Conservation (phyloP, 2,797 vertebrate genomes). For the Setipinna tenuifilis region DNA sequence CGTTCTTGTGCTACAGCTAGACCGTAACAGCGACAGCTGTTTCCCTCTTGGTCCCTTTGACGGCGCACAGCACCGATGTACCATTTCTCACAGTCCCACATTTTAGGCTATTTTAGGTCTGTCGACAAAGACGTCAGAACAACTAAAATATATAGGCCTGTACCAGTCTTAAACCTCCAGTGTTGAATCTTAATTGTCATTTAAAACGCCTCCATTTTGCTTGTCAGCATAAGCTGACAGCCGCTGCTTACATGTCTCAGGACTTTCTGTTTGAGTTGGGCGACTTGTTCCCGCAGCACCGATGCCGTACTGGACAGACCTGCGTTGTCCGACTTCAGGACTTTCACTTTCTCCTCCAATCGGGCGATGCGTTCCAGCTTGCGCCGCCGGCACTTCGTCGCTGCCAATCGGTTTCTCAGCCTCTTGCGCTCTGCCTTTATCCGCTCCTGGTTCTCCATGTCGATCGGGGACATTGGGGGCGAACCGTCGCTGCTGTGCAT, state of each 20-base stretch:
- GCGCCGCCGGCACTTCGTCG: constrained; percentile 89
- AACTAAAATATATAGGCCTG: constrained; percentile 41
- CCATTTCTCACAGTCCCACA: constrained; percentile 65
- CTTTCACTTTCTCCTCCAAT: constrained; percentile 91
- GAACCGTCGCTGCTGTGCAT: constrained; percentile 85
- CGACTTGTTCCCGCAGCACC: constrained; percentile 88
- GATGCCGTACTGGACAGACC: constrained; percentile 87
- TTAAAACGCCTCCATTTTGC: constrained; percentile 86
- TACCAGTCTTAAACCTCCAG: constrained; percentile 66
- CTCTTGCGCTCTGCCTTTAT: constrained; percentile 92
- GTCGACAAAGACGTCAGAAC: constrained; percentile 45
- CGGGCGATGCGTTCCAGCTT: constrained; percentile 93
- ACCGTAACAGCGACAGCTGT: neutral
- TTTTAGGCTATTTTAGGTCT: constrained; percentile 37
- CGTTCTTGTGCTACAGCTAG: constrained; percentile 47
- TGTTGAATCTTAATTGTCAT: constrained; percentile 67
- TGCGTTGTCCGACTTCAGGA: constrained; percentile 86
- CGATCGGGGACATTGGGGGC: constrained; percentile 88
- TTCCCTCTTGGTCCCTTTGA: constrained; percentile 55
- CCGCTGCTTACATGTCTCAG: constrained; percentile 90
- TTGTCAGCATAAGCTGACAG: constrained; percentile 88
- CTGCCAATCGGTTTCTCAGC: constrained; percentile 89
- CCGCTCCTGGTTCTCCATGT: constrained; percentile 88
- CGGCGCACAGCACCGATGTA: constrained; percentile 75
- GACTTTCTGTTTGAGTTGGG: constrained; percentile 91